These are phyloP conservation scores for Hypena proboscidalis DNA, from an alignment of 2,888 invertebrate genomes.

Conservation along the genomic window DNA sequence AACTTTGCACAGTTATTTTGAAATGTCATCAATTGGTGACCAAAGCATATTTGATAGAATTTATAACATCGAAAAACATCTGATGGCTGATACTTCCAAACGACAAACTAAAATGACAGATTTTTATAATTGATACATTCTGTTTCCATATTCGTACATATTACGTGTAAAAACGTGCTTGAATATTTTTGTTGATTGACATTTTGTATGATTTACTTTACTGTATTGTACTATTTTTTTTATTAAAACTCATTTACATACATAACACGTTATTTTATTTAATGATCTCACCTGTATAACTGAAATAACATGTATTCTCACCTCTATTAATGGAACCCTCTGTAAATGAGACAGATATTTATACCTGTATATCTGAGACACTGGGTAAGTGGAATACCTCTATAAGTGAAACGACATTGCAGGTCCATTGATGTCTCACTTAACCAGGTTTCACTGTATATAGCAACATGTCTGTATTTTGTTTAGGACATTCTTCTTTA, in stretches of 20 bases:
- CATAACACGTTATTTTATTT: too few relatives aligned
- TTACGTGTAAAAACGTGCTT: constrained; percentile 9
- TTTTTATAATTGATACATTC: constrained; percentile 25
- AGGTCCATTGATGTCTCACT: too few relatives aligned
- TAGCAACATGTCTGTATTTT: too few relatives aligned
- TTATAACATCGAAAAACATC: constrained; percentile 26
- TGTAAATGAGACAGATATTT: too few relatives aligned
- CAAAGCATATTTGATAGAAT: constrained; percentile 31
- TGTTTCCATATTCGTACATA: constrained; percentile 13
- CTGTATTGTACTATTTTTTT: neutral
- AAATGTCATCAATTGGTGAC: constrained; percentile 25
- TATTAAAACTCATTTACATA: neutral
- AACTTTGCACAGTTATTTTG: constrained; percentile 33
- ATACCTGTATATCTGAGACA: too few relatives aligned
- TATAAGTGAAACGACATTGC: too few relatives aligned
- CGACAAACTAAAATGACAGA: constrained; percentile 28
- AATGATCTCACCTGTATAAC: too few relatives aligned
- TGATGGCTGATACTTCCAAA: constrained; percentile 26
- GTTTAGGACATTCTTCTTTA: too few relatives aligned
- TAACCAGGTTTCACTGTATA: too few relatives aligned
- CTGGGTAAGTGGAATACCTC: too few relatives aligned
- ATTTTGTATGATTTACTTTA: neutral
- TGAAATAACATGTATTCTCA: too few relatives aligned
- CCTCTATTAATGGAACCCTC: too few relatives aligned
- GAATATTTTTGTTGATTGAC: neutral